Percentiles rank a stretch among this genome's conserved stretches.
These are phyloP conservation scores for Piscicola geometra DNA, from an alignment of 2,888 invertebrate species.

Conservation along the genomic window DNA sequence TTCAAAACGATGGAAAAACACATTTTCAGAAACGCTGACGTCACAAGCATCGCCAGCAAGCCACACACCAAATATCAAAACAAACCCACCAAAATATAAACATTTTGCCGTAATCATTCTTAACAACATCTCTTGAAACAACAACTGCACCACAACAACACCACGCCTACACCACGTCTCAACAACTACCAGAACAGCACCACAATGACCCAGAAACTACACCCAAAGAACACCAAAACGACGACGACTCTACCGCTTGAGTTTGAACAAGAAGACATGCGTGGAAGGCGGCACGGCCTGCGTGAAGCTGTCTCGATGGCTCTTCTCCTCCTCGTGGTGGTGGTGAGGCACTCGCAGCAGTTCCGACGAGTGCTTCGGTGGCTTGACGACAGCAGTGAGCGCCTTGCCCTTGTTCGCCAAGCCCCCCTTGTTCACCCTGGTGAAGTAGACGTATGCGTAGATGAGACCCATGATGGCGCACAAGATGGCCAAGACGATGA, in stretches of 20 bases:
- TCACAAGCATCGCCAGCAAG: no score
- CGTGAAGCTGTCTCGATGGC: not conserved
- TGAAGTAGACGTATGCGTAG: slow-evolving; percentile 43
- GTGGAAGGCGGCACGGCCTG: slow-evolving; percentile 16
- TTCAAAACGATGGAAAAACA: no score
- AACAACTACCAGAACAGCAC: no score
- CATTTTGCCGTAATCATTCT: no score
- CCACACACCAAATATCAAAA: no score
- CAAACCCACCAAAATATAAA: no score
- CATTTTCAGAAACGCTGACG: no score
- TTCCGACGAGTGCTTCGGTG: slow-evolving; percentile 17
- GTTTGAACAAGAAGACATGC: slow-evolving; percentile 36
- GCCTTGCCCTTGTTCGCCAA: slow-evolving; percentile 16
- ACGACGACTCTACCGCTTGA: not conserved
- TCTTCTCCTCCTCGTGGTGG: slow-evolving; percentile 17
- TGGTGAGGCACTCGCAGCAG: slow-evolving; percentile 26
- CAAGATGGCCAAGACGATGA: slow-evolving; percentile 39
- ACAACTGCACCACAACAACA: no score
- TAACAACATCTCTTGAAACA: no score
- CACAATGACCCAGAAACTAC: no score
- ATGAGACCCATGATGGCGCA: slow-evolving; percentile 40
- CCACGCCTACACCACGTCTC: no score
- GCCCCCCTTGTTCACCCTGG: slow-evolving; percentile 32
- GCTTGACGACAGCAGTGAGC: not conserved
- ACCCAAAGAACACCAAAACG: no score